Evolutionary conservation across 2,113 vertebrate species (phyloP).

Genomic region (Pheucticus melanocephalus): DNA sequence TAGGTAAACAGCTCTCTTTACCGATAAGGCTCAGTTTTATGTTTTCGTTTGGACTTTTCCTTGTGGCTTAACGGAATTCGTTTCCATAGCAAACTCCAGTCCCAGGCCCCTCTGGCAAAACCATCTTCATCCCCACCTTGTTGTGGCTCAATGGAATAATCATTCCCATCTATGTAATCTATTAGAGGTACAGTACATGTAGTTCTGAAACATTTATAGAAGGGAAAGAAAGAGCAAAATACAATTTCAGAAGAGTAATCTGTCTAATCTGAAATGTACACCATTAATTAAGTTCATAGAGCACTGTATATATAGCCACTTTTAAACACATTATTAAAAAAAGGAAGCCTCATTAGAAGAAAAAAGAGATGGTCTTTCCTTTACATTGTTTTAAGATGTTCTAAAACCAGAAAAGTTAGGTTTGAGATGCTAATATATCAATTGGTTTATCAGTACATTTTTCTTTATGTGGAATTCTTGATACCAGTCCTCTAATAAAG

Average conservation of each 20-base stretch:
- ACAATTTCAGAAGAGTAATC: constrained; percentile 66
- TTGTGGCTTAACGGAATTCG: constrained; percentile 90
- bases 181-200: constrained; percentile 98
- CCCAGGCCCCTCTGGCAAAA: constrained; percentile 97
- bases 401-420: not conserved
- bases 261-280: constrained; percentile 42
- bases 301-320: not conserved
- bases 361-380: not conserved
- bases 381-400: not conserved
- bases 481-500: not conserved
- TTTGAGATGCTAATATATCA: not conserved
- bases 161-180: constrained; percentile 99
- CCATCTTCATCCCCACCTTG: constrained; percentile 99
- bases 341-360: not conserved
- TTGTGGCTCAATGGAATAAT: constrained; percentile 97
- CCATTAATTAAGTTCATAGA: not conserved
- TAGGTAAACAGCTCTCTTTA: constrained; percentile 78
- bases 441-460: not conserved
- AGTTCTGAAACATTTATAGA: constrained; percentile 89
- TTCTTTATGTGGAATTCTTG: not conserved
- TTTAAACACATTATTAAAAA: not conserved
- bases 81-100: constrained; percentile 99
- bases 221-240: constrained; percentile 77
- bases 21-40: constrained; percentile 96
- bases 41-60: constrained; percentile 92